Percentiles rank a stretch among this genome's conserved stretches.
These are phyloP conservation scores for Drosophila arizonae DNA, from an alignment of 1,140 invertebrate species.

Conservation along the genomic window DNA sequence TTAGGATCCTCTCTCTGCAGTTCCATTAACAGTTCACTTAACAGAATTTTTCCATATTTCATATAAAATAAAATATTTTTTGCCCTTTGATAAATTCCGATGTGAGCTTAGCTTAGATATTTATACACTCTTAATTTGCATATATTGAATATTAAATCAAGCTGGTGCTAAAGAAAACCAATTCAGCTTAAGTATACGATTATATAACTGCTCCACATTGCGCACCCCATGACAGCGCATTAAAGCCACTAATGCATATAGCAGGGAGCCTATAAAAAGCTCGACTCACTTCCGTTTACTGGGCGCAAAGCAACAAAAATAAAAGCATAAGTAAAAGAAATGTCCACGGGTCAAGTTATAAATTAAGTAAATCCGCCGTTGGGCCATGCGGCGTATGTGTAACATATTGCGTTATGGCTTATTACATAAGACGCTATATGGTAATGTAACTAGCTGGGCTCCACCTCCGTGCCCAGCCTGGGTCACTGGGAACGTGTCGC, in stretches of 20 bases:
- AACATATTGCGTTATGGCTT: slow-evolving; percentile 69
- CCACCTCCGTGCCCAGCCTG: not conserved
- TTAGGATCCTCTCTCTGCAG: too few species aligned
- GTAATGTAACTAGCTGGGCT: not conserved
- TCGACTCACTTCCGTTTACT: slow-evolving; percentile 65
- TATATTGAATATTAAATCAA: not conserved
- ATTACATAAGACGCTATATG: slow-evolving; percentile 65
- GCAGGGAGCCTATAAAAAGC: slow-evolving; percentile 44
- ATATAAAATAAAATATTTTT: too few species aligned
- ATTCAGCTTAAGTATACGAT: not conserved
- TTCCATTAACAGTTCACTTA: too few species aligned
- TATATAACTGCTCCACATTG: not conserved
- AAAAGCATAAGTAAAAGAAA: slow-evolving; percentile 16
- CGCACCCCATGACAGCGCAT: slow-evolving; percentile 57
- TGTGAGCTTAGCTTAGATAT: too few species aligned
- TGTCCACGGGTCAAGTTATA: slow-evolving; percentile 57
- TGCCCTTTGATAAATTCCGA: too few species aligned
- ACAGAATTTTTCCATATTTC: too few species aligned
- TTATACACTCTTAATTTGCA: not conserved
- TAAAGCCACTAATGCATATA: slow-evolving; percentile 33
- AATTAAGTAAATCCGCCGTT: slow-evolving; percentile 51
- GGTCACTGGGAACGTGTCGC: slow-evolving; percentile 34
- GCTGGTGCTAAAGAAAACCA: not conserved
- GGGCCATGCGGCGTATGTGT: slow-evolving; percentile 70
- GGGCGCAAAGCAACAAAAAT: not conserved